Base-by-base conservation (phyloP, 2,113 vertebrate genomes). In the Vidua macroura region DNA sequence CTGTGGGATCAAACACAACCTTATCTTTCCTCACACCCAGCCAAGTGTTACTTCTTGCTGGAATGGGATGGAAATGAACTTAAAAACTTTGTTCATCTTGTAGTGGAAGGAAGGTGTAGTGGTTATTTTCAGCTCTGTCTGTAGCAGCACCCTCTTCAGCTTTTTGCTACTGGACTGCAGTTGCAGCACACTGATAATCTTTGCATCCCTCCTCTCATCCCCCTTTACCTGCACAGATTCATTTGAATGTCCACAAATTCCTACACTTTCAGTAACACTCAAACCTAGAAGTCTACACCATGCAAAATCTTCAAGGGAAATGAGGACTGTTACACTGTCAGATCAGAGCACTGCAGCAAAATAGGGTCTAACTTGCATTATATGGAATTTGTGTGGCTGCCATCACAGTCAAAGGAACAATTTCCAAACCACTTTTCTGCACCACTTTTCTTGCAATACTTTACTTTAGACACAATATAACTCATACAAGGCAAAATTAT, bases 191-290 rank as follows among this genome's bases (percentile, higher is more conserved):
- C 6, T 5, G 10, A 46, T 4, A 31, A 9, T 14, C 37, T 49
- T 37, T 4, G 2, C 11, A 52, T 13, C 4, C 10, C 11, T 13
- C 9, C 11, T 18, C 11, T 27, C 7, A 18, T 12, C 13, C 11
- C 1, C 0, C 1, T 2, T 27, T 13, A 24, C 18, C 15, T 39
- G 25, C 3, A 1, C 2, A 9, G 1, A 33, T 30, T 55, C 17
- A 13, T 30, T 51, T 4, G 2, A 46, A 62, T 2, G 3, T 11
- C 11, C 46, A 7, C 10, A 25, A 13, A 58, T 53, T 55, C 35
- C 60, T 41, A 2, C 7, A 51, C 16, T 60, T 72, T 3, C 69
- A 75, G 14, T n/a, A 78, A 56, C 14, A 51, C 22, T 43, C 27
- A n/a, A 74, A 75, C 8, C 8, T 39, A 75, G 37, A 77, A 66